Base-by-base conservation (phyloP, 2,113 vertebrate species). In the Nerophis ophidion region DNA sequence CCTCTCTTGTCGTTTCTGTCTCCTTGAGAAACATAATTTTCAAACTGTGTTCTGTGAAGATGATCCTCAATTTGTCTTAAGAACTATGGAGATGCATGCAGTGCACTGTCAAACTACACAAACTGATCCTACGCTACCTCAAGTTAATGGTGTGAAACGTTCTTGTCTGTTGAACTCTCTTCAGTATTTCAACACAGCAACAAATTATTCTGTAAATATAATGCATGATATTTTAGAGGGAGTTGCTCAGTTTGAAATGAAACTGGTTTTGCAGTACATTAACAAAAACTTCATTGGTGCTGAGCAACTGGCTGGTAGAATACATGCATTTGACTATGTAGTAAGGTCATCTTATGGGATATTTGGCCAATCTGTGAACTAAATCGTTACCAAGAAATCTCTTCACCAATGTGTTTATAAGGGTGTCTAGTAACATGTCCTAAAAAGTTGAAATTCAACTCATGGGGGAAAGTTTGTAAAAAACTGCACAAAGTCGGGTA, bases 181-280 rank as follows among this genome's bases (percentile, higher is more conserved):
- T 1, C 14, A 76, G 45, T 70, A 79, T 65, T 84, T 82, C 19
- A 71, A 72, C 38, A 57, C 46, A 50, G 26, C 54, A 1, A 49
- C 68, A 16, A 67, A 65, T 14, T 63, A 76, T 35, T 63, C 69
- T 55, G 66, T 78, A 8, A 68, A 81, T 65, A 61, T 72, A 7
- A 78, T 77, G 71, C 77, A 76, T 56, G 44, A 70, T 14, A 58
- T 79, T 52, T 60, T 82, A 52, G 77, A 81, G 6, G 71, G 78
- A 0, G 67, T 68, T 49, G 40, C 2, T 6, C 67, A 63, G 38
- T 60, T 62, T 55, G 54, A 66, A 1, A 40, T 71, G 2, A 53
- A 47, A 36, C n/a, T 70, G 19, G 17, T 65, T 15, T 57, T 77
- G 64, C 33, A 61, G 50, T 71, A 52, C 38, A 3, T 59, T 11